Percentiles rank a stretch among this genome's conserved stretches.
These are phyloP conservation scores for Lordiphosa collinella DNA, from an alignment of 1,140 invertebrate species.

Conservation along the genomic window DNA sequence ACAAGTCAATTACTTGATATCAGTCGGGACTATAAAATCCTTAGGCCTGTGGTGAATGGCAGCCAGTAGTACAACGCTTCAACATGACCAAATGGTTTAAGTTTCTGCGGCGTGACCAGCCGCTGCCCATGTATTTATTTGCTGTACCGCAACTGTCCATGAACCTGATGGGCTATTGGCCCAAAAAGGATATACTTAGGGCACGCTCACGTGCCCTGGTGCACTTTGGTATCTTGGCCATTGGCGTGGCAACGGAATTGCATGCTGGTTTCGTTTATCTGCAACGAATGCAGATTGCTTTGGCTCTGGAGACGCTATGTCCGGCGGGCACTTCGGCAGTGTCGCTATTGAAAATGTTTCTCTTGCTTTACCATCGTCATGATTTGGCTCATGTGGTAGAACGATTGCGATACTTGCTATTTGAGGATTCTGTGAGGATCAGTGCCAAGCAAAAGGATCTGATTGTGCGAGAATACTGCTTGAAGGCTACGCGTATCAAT, in stretches of 20 bases:
- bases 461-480: constrained; percentile 22
- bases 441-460: not conserved
- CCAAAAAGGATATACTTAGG: not conserved
- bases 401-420: constrained; percentile 19
- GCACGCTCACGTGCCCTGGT: constrained; percentile 14
- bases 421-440: not conserved
- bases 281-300: constrained; percentile 8
- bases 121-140: constrained; percentile 45
- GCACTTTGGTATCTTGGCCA: constrained; percentile 46
- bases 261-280: constrained; percentile 40
- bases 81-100: constrained; percentile 17
- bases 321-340: constrained; percentile 66
- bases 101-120: constrained; percentile 29
- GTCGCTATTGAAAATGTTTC: constrained; percentile 61
- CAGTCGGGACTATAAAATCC: constrained; percentile 12
- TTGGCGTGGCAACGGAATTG: constrained; percentile 61
- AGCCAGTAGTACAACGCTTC: not conserved
- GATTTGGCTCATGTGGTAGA: constrained; percentile 39
- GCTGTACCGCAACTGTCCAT: constrained; percentile 50
- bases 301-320: constrained; percentile 66
- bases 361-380: constrained; percentile 40
- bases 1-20: constrained; percentile 36
- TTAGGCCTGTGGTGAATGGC: not conserved
- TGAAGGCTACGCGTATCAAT: constrained; percentile 50
- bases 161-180: constrained; percentile 60